These are phyloP conservation scores for Tachystola acroxantha DNA, from an alignment of 2,888 invertebrate species.

Conservation along the genomic window DNA sequence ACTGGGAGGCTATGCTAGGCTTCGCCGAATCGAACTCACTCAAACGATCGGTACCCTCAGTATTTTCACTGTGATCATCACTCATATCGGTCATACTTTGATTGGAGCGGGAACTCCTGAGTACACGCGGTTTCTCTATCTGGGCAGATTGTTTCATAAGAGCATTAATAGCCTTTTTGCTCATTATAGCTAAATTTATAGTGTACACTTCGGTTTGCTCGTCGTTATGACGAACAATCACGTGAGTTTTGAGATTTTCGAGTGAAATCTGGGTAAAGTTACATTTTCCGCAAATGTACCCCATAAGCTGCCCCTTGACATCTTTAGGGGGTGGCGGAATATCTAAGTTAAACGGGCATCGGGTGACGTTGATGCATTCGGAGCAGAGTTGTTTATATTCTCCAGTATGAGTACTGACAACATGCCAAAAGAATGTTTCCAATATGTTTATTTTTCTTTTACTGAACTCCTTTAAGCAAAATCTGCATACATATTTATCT, in stretches of 20 bases:
- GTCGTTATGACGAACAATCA: conserved; percentile 73
- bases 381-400: conserved; percentile 84
- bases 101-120: conserved; percentile 41
- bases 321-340: conserved; percentile 63
- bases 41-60: conserved; percentile 20
- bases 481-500: conserved; percentile 56
- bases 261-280: conserved; percentile 84
- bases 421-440: conserved; percentile 83
- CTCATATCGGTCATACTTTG: conserved; percentile 28
- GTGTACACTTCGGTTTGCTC: conserved; percentile 64
- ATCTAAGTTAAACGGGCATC: conserved; percentile 49
- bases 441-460: conserved; percentile 33
- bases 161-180: conserved; percentile 34
- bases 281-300: conserved; percentile 84
- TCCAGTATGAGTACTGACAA: conserved; percentile 85
- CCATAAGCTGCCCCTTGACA: conserved; percentile 58
- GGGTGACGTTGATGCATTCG: conserved; percentile 65
- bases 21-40: conserved; percentile 15
- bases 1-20: too few species aligned
- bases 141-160: conserved; percentile 23
- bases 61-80: conserved; percentile 32
- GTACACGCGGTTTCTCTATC: conserved; percentile 24
- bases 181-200: conserved; percentile 53
- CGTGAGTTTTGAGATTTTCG: conserved; percentile 80
- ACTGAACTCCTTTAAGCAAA: conserved; percentile 57